Base-by-base conservation (phyloP, 35 echinoderm and acorn worm species). In the Lytechinus pictus region DNA sequence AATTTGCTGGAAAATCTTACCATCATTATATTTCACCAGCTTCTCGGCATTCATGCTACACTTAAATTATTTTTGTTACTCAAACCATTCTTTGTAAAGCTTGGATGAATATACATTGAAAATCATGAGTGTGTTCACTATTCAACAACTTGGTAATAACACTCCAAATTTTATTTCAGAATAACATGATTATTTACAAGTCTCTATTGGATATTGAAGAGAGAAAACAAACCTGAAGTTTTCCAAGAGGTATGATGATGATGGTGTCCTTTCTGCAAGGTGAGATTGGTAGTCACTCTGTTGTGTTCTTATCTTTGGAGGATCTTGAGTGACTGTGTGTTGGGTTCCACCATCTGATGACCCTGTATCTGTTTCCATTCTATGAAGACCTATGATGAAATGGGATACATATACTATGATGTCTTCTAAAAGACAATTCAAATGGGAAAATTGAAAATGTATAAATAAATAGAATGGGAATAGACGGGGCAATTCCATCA, bases 171-270 rank as follows among this genome's bases (percentile, higher is more conserved):
- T n/a, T n/a, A n/a, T n/a, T n/a, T n/a, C n/a, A n/a, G n/a, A n/a
- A n/a, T n/a, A n/a, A n/a, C n/a, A n/a, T n/a, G n/a, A 0, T 9
- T 57, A 6, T 57, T 57, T 9, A 58, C 9, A 58, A 58, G 56
- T 16, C 66, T 79, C 19, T 24, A n/a, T 19, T 6, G n/a, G 19
- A 79, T n/a, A 94, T 91, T 56, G 10, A 44, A 10, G 27, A 19
- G 54, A 27, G 44, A 4, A 79, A 79, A 79, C 53, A 16, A 54
- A 97, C 95, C 95, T 97, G 86, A 96, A 94, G 57, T 96, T 97
- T 24, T 86, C 28, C 94, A 97, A 55, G 21, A 97, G 94, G 24
- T 92, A 96, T 52, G 97, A 95, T 21, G 87, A 52, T 21, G 94
- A 60, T 51, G 92, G 92, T 9, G 52, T 57, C 52, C 92, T 93